Evolutionary conservation across 2,888 invertebrate species (phyloP), one percentile per base, ranked within the genome.

Genomic region (Ormyrus rosae): DNA sequence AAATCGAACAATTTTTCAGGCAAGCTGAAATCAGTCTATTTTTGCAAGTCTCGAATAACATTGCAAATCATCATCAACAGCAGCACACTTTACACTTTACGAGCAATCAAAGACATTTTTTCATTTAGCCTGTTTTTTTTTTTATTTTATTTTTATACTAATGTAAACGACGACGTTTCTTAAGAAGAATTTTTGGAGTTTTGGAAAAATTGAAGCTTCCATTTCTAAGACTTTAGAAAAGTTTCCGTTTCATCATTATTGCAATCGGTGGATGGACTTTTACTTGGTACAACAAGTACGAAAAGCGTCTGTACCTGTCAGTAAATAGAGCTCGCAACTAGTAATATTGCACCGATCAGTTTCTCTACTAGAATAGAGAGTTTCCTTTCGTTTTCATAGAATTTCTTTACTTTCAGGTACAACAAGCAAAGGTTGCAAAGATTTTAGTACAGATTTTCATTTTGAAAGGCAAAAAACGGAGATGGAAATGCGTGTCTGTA

Each of bases 191-290:
- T 34, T 34, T 34, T 34, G 34, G 34, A 34, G 34, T 34, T 34
- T 34, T 34, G 34, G 34, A 34, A 34, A 34, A 34, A 34, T 34
- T 34, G 4, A 34, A 34, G 34, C 34, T 46, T 67, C 19, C n/a
- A 9, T 34, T 10, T 67, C 50, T 51, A 19, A 65, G 10, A 51
- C 50, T 19, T 13, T 34, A 34, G 34, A 65, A 50, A 65, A 51
- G 9, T 63, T 51, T 10, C 19, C 11, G 48, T 34, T 9, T 58
- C 68, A 2, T 55, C 45, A 34, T 34, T 70, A 65, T 71, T 72
- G 65, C 65, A 50, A 78, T 65, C 46, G 19, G 60, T 60, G 70
- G 71, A 67, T 71, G 78, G 71, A 67, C 7, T 53, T 19, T 70
- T 11, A 65, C 55, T 64, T 19, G 34, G 58, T 56, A 5, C 64